Percentiles rank a stretch among this genome's conserved stretches.
phyloP scores from a whole-genome alignment of 1,140 invertebrate genomes.

The Lordiphosa stackelbergi region DNA sequence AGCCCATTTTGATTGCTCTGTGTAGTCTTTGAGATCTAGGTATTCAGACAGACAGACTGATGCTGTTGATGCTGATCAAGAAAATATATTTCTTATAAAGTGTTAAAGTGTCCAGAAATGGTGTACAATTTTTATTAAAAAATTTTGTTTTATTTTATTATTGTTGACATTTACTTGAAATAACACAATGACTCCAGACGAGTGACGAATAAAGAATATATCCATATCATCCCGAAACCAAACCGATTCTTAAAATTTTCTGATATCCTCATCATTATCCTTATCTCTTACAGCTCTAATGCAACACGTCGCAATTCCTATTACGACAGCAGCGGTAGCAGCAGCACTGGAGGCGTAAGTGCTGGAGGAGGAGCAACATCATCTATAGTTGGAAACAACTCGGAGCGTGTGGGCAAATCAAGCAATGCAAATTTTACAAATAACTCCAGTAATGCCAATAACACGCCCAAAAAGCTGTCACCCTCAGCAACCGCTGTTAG shows the following conservation, averaged over 20 bases:
- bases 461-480: constrained; percentile 35
- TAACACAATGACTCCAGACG: no score
- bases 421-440: constrained; percentile 17
- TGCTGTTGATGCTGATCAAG: no score
- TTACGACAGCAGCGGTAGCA: constrained; percentile 56
- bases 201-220: no score
- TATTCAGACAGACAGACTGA: no score
- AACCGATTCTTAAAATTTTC: background rate
- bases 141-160: no score
- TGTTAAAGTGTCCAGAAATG: no score
- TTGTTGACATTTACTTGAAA: no score
- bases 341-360: constrained; percentile 22
- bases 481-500: constrained; percentile 24
- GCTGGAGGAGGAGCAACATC: constrained; percentile 9
- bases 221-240: no score
- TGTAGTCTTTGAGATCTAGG: no score
- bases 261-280: background rate
- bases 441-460: constrained; percentile 26
- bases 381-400: constrained; percentile 20
- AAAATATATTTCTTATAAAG: no score
- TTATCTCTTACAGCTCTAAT: constrained; percentile 34
- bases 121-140: no score
- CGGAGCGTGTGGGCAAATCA: constrained; percentile 18
- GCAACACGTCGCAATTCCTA: constrained; percentile 61
- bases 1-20: no score